Evolutionary conservation across 2,888 invertebrate genomes (phyloP).

Genomic region (Cartodere bifasciata): DNA sequence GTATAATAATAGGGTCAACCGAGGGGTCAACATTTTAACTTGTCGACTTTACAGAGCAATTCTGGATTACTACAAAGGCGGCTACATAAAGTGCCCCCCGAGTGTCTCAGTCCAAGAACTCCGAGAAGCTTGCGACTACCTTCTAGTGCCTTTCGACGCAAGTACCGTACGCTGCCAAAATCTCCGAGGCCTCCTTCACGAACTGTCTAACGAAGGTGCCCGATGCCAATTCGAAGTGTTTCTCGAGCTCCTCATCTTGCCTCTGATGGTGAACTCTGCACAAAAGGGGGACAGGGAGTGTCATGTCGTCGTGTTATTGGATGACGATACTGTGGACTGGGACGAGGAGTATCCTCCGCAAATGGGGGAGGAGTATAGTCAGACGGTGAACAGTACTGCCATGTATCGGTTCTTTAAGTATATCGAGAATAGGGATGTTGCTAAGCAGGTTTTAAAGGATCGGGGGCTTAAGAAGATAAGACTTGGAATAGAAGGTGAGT

Average conservation of each 20-base stretch:
- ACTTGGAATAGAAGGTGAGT: slow-evolving; percentile 79
- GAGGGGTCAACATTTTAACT: too few species aligned
- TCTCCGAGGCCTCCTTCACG: slow-evolving; percentile 89
- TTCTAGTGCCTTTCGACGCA: slow-evolving; percentile 95
- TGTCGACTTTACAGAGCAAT: too few species aligned
- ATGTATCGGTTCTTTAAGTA: slow-evolving; percentile 99
- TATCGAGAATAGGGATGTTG: slow-evolving; percentile 98
- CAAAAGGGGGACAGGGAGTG: slow-evolving; percentile 95
- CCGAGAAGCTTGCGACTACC: slow-evolving; percentile 96
- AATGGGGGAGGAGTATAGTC: slow-evolving; percentile 98
- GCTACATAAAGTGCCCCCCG: slow-evolving; percentile 87
- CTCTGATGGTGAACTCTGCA: slow-evolving; percentile 89
- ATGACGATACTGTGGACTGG: slow-evolving; percentile 96
- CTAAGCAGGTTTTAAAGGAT: slow-evolving; percentile 98
- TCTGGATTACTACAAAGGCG: slow-evolving; percentile 86
- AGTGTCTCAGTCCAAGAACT: slow-evolving; percentile 93
- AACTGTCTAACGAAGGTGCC: slow-evolving; percentile 98
- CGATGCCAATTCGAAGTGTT: slow-evolving; percentile 93
- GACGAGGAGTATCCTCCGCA: slow-evolving; percentile 98
- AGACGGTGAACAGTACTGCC: slow-evolving; percentile 89
- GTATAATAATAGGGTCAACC: too few species aligned
- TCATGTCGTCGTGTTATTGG: slow-evolving; percentile 89
- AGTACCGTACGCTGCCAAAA: slow-evolving; percentile 92
- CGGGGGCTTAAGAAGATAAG: slow-evolving; percentile 97
- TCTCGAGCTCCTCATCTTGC: slow-evolving; percentile 87